These are phyloP conservation scores for Prietella phreatophila DNA, from an alignment of 2,113 vertebrate genomes.

Conservation along the genomic window DNA sequence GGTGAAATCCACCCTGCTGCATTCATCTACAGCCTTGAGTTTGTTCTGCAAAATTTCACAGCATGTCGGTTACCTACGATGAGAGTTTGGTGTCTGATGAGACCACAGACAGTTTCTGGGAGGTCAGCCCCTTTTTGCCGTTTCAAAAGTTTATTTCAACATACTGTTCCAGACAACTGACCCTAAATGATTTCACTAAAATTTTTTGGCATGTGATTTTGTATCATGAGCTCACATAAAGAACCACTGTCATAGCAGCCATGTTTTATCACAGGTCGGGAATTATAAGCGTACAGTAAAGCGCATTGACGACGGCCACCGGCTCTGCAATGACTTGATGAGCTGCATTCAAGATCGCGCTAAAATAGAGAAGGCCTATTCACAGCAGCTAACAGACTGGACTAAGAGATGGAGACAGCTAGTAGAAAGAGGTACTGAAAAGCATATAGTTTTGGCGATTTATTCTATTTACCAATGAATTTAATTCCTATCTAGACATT, in stretches of 20 bases:
- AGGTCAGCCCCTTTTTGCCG: constrained; percentile 72
- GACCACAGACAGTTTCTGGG: constrained; percentile 95
- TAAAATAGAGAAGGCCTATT: constrained; percentile 93
- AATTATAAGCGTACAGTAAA: constrained; percentile 97
- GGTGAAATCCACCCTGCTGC: constrained; percentile 58
- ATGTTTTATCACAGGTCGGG: constrained; percentile 76
- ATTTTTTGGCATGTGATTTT: not conserved
- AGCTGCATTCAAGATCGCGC: constrained; percentile 94
- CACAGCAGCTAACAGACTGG: constrained; percentile 95
- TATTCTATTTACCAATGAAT: not conserved
- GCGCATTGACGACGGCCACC: constrained; percentile 90
- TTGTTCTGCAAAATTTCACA: constrained; percentile 61
- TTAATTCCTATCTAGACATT: not conserved
- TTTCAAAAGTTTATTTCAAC: not conserved
- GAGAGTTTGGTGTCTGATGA: constrained; percentile 80
- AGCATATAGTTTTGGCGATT: not conserved
- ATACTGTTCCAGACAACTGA: not conserved
- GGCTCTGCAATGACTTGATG: constrained; percentile 96
- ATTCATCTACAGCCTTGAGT: constrained; percentile 58
- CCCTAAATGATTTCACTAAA: not conserved
- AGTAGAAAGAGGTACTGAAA: constrained; percentile 84
- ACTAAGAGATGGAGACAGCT: constrained; percentile 95
- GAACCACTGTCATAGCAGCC: not conserved
- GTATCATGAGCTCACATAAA: not conserved
- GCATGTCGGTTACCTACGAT: constrained; percentile 90